phyloP scores from a whole-genome alignment of 2,113 vertebrate genomes.

The Dipodomys ordii region DNA sequence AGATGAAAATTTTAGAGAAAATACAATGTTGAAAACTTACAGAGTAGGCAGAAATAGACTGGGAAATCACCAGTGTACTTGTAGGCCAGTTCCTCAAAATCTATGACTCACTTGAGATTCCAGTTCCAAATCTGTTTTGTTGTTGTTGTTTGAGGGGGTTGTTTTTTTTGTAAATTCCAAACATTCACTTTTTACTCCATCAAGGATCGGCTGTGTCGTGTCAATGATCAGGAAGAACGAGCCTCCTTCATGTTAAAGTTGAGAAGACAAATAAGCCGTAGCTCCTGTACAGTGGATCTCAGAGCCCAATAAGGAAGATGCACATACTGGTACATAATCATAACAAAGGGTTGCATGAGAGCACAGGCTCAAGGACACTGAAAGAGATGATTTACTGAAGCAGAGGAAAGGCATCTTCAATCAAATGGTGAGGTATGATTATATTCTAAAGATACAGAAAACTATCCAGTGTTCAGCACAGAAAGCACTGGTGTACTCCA shows the following conservation, averaged over 20 bases:
- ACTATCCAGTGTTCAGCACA: neutral
- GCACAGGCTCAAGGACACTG: neutral
- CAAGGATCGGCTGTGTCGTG: neutral
- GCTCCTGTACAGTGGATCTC: neutral
- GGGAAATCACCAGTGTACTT: neutral
- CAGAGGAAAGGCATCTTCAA: neutral
- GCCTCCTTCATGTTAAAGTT: too few relatives aligned
- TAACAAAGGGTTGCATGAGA: neutral
- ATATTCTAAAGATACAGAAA: constrained; percentile 19
- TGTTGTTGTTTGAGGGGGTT: neutral
- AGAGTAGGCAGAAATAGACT: neutral
- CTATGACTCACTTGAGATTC: neutral
- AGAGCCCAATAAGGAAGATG: neutral
- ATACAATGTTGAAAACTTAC: neutral
- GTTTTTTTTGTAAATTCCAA: neutral
- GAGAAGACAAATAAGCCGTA: neutral
- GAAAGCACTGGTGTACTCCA: neutral
- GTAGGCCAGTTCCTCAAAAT: neutral
- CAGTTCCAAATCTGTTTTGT: too few relatives aligned
- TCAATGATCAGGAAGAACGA: neutral
- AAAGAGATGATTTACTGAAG: neutral
- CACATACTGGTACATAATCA: neutral
- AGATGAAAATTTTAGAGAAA: constrained; percentile 25
- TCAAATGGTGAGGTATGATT: neutral
- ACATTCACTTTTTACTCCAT: neutral